Evolutionary conservation across 2,888 invertebrate species (phyloP).

Genomic region (Troglohyphantes excavatus): DNA sequence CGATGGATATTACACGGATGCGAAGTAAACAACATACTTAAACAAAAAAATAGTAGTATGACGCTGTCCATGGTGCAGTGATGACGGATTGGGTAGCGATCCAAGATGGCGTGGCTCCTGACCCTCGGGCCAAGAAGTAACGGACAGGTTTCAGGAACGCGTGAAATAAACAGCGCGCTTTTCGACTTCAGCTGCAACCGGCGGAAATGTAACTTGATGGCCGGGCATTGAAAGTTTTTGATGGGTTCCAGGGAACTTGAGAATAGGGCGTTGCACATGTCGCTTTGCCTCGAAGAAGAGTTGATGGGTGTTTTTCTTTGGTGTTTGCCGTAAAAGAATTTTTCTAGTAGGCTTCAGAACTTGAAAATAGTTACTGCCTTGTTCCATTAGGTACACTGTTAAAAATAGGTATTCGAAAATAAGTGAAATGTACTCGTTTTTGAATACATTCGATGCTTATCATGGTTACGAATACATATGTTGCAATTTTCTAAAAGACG

Average conservation of each 20-base stretch:
- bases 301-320: conserved; percentile 1
- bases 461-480: too few species aligned
- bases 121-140: conserved; percentile 3
- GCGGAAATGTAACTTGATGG: conserved; percentile 25
- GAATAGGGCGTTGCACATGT: background rate
- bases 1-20: too few species aligned
- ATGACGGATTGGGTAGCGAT: conserved; percentile 39
- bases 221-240: conserved; percentile 16
- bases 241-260: background rate
- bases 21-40: too few species aligned
- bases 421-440: too few species aligned
- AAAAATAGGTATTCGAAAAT: too few species aligned
- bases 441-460: too few species aligned
- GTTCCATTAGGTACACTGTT: too few species aligned
- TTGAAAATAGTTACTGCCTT: too few species aligned
- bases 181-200: background rate
- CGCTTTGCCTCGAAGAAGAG: background rate
- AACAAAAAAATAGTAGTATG: too few species aligned
- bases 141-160: conserved; percentile 28
- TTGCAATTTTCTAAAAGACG: too few species aligned
- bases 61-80: background rate
- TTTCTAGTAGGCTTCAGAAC: too few species aligned
- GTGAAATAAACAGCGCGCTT: conserved; percentile 32
- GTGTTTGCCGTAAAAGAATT: too few species aligned
- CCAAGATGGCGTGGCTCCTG: conserved; percentile 15